Percentiles rank a stretch among this genome's conserved stretches.
phyloP scores from a whole-genome alignment of 2,113 vertebrate species.

The Trachemys scripta region DNA sequence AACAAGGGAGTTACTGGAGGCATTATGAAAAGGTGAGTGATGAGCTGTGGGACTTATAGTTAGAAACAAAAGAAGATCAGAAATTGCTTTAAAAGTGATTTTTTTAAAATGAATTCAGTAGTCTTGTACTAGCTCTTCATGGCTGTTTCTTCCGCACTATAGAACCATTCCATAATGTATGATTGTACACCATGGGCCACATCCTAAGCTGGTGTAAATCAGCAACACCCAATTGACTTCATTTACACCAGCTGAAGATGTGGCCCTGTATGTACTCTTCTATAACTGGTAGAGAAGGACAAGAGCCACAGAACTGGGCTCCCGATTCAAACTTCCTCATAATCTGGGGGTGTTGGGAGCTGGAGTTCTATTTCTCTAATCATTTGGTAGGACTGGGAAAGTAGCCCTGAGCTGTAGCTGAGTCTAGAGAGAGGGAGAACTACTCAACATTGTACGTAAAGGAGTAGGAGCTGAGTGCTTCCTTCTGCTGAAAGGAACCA shows the following conservation, averaged over 20 bases:
- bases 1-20: not conserved
- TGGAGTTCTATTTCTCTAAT: not conserved
- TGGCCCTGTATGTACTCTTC: accelerated
- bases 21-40: slow-evolving; percentile 25
- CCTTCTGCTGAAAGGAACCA: not conserved
- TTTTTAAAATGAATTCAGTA: not conserved
- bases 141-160: not conserved
- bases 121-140: not conserved
- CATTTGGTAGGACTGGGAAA: not conserved
- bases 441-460: not conserved
- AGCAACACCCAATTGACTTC: not conserved
- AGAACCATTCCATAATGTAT: not conserved
- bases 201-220: not conserved
- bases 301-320: not conserved
- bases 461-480: not conserved
- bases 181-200: not conserved
- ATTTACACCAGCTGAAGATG: not conserved
- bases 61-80: slow-evolving; percentile 14
- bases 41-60: not conserved
- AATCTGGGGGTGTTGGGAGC: not conserved
- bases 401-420: not conserved
- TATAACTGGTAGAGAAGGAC: not conserved
- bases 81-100: slow-evolving; percentile 3
- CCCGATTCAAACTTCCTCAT: not conserved
- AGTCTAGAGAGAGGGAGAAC: not conserved